Base-by-base conservation (phyloP, 1,140 invertebrate species). In the Arctopsyche grandis region DNA sequence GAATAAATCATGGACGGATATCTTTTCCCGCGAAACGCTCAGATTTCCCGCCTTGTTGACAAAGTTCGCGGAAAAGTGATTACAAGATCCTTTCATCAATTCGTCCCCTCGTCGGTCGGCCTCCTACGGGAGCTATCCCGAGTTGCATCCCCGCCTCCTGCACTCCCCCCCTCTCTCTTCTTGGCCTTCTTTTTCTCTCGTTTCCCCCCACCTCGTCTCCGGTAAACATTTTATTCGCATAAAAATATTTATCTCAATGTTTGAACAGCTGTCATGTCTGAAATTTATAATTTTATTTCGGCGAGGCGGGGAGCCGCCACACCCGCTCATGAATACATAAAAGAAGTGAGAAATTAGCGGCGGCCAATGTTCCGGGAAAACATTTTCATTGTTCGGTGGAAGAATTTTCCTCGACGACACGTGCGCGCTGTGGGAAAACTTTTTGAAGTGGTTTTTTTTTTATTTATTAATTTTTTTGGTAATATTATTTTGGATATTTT, bases 261-360 rank as follows among this genome's bases (percentile, higher is more conserved):
- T 77, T 82, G 81, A 82, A 80, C 81, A 82, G 81, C 81, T 82
- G 81, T 82, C 81, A 82, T 78, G 78, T 69, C 58, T 70, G 76
- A 82, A 80, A 82, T 82, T 82, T 82, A 80, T 82, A 82, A 82
- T 82, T 80, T 80, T 82, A 82, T 82, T 82, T 79, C 69, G 66
- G 66, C 16, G 73, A 73, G 29, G 70, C 58, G 29, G 74, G 66
- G 74, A 70, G 71, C 52, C 77, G 60, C 22, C 44, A 77, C 79
- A 77, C 79, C 22, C 56, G 77, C 79, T 80, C 79, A 78, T 80
- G 76, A 82, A 82, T 78, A 79, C 80, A 75, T 78, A 82, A 82
- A 82, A 82, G 81, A 82, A 82, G 44, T 70, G 70, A 76, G 66
- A 74, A 80, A 82, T 77, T 79, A 79, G 78, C 26, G 38, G 22